Evolutionary conservation across 2,113 vertebrate species (phyloP), one percentile per base, ranked within the genome.

Genomic region (Tragelaphus scriptus): DNA sequence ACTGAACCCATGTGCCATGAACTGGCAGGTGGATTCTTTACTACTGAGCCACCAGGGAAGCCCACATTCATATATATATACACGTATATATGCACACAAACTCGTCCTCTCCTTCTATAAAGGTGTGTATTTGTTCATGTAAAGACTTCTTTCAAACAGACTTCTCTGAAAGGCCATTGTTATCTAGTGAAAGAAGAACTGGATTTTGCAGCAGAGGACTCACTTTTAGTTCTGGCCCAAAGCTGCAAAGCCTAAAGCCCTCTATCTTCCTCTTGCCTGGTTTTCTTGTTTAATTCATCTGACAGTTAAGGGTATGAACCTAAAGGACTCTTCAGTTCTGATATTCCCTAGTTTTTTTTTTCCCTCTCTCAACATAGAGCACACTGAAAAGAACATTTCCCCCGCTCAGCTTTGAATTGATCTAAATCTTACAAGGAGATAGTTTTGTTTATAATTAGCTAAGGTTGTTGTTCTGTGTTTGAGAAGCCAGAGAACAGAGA

Each of bases 241-340:
- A 81, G 2, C 5, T 21, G 1, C 0, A n/a, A 85, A 32, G 0
- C 4, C 53, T 55, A 40, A 55, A 85, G 1, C 1, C 3, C 1
- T 15, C 5, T 30, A 4, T 71, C 19, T 23, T 8, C 10, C 28
- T 9, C 5, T 13, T 32, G 51, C 7, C 36, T 30, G 19, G 3
- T 51, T 88, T 47, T 58, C 16, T 32, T 30, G 25, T 5, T 44
- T 88, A 65, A 2, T 88, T 81, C 5, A 32, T 55, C 49, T 68
- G 56, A 28, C 44, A 44, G 82, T 21, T 47, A 26, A 87, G 19
- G 6, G 32, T 5, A 44, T 25, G 0, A 7, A 55, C 25, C 7
- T 15, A 58, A 95, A 4, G 1, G 26, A 84, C 4, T 36, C 1
- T 75, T 84, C 5, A 68, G 7, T n/a, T 85, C 14, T 71, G 28